Percentiles rank a stretch among this genome's conserved stretches.
Evolutionary conservation across 2,113 vertebrate genomes (phyloP).

Genomic region (Campylomormyrus numenius): DNA sequence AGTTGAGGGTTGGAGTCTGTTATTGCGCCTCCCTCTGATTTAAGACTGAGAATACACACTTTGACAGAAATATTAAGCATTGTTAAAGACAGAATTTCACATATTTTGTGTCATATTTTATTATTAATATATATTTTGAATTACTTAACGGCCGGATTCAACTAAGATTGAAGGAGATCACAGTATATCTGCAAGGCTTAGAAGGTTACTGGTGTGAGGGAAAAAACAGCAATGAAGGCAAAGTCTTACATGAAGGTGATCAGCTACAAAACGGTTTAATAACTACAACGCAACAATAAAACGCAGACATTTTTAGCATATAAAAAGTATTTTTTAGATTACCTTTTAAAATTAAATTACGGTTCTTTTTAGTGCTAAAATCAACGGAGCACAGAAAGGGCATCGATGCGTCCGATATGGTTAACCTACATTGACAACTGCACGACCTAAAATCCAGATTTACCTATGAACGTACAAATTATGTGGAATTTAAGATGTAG

Average conservation of each 20-base stretch:
- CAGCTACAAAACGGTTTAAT: background rate
- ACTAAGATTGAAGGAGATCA: background rate
- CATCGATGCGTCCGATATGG: background rate
- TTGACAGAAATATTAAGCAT: constrained; percentile 11
- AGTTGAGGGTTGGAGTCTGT: constrained; percentile 65
- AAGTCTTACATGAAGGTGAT: background rate
- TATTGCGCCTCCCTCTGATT: constrained; percentile 46
- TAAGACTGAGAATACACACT: constrained; percentile 68
- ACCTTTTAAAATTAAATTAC: background rate
- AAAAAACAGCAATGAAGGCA: background rate
- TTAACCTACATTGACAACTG: background rate
- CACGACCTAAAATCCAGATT: background rate
- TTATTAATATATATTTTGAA: background rate
- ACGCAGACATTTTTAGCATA: background rate
- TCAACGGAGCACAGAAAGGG: background rate
- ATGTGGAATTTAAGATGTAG: background rate
- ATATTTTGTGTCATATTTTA: background rate
- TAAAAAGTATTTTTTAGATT: background rate
- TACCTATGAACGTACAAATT: background rate
- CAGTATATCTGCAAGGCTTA: background rate
- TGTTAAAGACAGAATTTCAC: constrained; percentile 1
- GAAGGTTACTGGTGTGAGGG: background rate
- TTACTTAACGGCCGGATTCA: background rate
- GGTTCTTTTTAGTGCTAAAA: background rate
- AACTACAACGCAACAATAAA: background rate